Percentiles rank a stretch among this genome's conserved stretches.
Conservation (phyloP, 2,113 vertebrate genomes). For the Siniperca chuatsi region DNA sequence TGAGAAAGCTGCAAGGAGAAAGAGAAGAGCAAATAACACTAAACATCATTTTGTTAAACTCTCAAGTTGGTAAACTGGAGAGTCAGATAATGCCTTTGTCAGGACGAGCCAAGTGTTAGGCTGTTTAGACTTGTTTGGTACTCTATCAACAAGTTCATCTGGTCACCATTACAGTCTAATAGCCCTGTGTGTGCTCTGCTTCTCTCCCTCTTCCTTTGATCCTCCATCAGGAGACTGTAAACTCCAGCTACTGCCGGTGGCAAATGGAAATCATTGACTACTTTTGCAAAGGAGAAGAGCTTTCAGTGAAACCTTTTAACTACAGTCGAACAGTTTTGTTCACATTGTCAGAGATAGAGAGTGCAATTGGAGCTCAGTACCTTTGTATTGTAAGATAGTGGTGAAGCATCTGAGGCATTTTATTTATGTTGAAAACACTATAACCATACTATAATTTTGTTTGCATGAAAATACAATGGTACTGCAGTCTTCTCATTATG, state of each 20-base stretch:
- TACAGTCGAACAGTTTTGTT: conserved; percentile 33
- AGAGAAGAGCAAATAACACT: conserved; percentile 28
- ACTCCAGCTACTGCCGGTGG: conserved; percentile 52
- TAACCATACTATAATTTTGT: not conserved
- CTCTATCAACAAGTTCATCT: conserved; percentile 69
- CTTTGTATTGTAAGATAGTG: conserved; percentile 18
- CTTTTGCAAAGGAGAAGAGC: conserved; percentile 48
- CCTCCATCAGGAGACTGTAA: conserved; percentile 57
- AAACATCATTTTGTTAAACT: conserved; percentile 33
- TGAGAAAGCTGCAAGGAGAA: conserved; percentile 21
- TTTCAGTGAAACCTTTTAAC: conserved; percentile 56
- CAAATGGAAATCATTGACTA: conserved; percentile 70
- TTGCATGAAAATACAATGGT: not conserved
- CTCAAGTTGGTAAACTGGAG: conserved; percentile 34
- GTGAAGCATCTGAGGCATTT: not conserved
- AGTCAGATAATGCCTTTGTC: conserved; percentile 50
- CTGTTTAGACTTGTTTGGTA: conserved; percentile 55
- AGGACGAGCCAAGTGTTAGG: conserved; percentile 43
- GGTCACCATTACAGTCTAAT: conserved; percentile 63
- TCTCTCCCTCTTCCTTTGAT: conserved; percentile 51
- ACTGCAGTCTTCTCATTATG: not conserved
- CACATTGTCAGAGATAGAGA: conserved; percentile 18
- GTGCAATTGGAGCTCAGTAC: not conserved
- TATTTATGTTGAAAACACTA: not conserved
- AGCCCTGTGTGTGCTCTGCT: conserved; percentile 42